phyloP scores from a whole-genome alignment of 1,140 invertebrate species.

The Bombus affinis region DNA sequence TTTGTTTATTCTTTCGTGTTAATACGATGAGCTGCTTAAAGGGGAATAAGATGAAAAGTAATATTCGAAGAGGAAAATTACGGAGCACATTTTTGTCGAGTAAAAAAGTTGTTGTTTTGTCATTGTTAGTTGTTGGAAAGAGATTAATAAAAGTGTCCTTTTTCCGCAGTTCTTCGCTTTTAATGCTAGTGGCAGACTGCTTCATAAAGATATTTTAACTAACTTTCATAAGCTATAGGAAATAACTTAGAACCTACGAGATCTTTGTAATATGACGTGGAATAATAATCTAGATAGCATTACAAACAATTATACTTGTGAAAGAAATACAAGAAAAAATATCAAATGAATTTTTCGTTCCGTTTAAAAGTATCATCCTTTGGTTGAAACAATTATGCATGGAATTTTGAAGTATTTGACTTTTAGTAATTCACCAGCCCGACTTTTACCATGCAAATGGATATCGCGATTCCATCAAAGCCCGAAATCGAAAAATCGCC shows the following conservation, averaged over 20 bases:
- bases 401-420: constrained; percentile 2
- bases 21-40: neutral
- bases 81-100: neutral
- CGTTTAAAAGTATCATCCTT: neutral
- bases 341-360: too few relatives aligned
- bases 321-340: neutral
- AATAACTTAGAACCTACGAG: too few relatives aligned
- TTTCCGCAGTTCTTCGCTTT: neutral
- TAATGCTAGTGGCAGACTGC: neutral
- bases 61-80: neutral
- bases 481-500: constrained; percentile 6
- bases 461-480: constrained; percentile 5
- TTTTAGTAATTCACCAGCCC: constrained; percentile 8
- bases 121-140: neutral
- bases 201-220: too few relatives aligned
- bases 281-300: neutral
- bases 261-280: too few relatives aligned
- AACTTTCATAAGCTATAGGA: too few relatives aligned
- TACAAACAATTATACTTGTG: neutral
- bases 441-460: constrained; percentile 36
- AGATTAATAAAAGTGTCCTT: neutral
- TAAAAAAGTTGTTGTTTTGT: too few relatives aligned
- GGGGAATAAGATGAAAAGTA: neutral
- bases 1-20: neutral
- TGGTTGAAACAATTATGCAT: constrained; percentile 10